phyloP scores from a whole-genome alignment of 1,140 invertebrate species.

The Heliconius hewitsoni region DNA sequence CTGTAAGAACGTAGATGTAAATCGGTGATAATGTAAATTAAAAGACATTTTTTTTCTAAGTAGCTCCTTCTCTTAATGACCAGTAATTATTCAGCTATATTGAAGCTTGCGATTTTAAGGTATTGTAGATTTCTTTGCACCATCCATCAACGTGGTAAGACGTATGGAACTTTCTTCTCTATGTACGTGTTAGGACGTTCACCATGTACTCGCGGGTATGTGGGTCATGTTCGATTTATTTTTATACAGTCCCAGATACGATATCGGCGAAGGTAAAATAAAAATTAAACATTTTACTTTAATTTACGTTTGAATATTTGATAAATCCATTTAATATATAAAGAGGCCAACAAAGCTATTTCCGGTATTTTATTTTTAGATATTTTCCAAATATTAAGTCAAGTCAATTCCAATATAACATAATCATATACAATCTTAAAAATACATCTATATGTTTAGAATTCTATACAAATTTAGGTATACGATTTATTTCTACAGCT shows the following conservation, averaged over 20 bases:
- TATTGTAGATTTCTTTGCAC: not conserved
- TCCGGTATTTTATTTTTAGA: not conserved
- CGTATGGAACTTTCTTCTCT: not conserved
- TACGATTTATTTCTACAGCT: not conserved
- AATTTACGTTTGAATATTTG: not conserved
- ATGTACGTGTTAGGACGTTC: constrained; percentile 50
- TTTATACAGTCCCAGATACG: constrained; percentile 23
- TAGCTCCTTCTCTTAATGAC: no score
- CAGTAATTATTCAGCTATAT: not conserved
- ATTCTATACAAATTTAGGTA: not conserved
- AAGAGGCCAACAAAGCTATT: not conserved
- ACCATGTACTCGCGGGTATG: constrained; percentile 42
- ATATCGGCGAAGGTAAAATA: constrained; percentile 1
- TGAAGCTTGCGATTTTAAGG: not conserved
- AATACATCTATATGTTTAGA: not conserved
- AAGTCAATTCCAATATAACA: not conserved
- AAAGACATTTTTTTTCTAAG: no score
- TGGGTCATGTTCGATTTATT: constrained; percentile 36
- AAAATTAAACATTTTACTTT: not conserved
- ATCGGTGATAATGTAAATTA: no score
- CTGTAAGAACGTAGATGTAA: no score
- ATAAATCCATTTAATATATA: not conserved
- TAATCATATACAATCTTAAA: not conserved
- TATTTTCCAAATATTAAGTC: not conserved
- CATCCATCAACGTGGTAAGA: not conserved